These are phyloP conservation scores for Anhinga rufa DNA, from an alignment of 2,113 vertebrate species.

Conservation along the genomic window DNA sequence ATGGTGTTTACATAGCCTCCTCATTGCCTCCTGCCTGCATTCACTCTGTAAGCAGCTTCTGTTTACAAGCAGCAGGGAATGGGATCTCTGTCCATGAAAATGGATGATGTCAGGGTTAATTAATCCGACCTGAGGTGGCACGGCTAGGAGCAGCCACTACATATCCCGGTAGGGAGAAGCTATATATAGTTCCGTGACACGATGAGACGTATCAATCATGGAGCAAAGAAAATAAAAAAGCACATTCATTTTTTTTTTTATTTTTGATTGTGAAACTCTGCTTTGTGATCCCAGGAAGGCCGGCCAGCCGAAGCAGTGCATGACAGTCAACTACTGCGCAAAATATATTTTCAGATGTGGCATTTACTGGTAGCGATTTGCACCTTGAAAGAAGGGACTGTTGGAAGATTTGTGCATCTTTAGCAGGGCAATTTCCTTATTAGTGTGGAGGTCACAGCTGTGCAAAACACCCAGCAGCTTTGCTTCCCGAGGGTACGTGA, in stretches of 20 bases:
- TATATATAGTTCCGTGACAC: not conserved
- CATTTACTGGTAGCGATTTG: not conserved
- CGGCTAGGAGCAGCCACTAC: not conserved
- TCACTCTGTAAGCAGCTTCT: not conserved
- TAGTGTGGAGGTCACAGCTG: not conserved
- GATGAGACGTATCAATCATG: not conserved
- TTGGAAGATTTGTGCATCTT: not conserved
- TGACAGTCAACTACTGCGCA: not conserved
- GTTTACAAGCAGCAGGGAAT: conserved; percentile 47
- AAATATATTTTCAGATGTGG: not conserved
- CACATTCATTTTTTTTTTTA: not conserved
- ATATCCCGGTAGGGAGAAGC: not conserved
- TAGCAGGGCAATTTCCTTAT: not conserved
- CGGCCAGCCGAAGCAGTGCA: not conserved
- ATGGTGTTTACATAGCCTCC: conserved; percentile 29
- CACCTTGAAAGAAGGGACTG: not conserved
- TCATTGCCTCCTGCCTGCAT: not conserved
- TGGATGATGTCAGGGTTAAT: conserved; percentile 52
- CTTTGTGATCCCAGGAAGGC: not conserved
- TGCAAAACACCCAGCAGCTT: not conserved
- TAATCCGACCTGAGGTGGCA: conserved; percentile 37
- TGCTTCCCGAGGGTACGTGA: not conserved
- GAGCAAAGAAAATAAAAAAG: conserved; percentile 2
- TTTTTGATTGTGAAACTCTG: not conserved
- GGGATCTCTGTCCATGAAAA: conserved; percentile 29